Conservation (phyloP, 1,140 invertebrate genomes). For the Plodia interpunctella region DNA sequence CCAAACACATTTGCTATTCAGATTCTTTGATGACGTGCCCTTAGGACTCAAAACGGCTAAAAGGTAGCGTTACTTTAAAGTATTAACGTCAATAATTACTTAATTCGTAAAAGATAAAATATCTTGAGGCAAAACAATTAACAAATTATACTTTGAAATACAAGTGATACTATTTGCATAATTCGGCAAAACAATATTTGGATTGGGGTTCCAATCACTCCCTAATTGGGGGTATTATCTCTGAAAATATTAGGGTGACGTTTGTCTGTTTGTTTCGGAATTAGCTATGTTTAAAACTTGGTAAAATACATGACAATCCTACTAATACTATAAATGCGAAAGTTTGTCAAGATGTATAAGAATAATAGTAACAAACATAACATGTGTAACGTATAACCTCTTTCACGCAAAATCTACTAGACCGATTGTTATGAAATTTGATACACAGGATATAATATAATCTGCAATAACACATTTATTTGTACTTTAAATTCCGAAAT, state of each 20-base stretch:
- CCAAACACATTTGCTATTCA: not conserved
- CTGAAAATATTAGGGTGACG: slow-evolving; percentile 2
- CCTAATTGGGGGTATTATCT: slow-evolving; percentile 15
- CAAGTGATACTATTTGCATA: slow-evolving; percentile 26
- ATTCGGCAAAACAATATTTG: slow-evolving; percentile 36
- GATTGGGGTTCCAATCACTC: slow-evolving; percentile 23
- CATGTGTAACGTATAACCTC: no score
- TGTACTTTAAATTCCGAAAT: no score
- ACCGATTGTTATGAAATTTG: no score
- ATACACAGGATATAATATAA: no score
- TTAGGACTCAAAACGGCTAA: not conserved
- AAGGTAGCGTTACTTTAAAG: not conserved
- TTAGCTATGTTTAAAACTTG: slow-evolving; percentile 18
- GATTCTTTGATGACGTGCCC: not conserved
- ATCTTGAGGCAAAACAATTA: slow-evolving; percentile 45
- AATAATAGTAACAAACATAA: no score
- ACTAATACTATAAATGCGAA: no score
- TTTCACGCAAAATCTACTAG: no score
- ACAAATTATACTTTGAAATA: slow-evolving; percentile 41
- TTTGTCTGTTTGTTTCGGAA: not conserved
- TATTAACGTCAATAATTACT: slow-evolving; percentile 4
- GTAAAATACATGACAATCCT: no score
- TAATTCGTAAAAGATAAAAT: slow-evolving; percentile 31
- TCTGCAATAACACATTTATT: no score
- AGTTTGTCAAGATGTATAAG: no score